Conservation (phyloP, 2,113 vertebrate genomes). For the Syngnathus scovelli region DNA sequence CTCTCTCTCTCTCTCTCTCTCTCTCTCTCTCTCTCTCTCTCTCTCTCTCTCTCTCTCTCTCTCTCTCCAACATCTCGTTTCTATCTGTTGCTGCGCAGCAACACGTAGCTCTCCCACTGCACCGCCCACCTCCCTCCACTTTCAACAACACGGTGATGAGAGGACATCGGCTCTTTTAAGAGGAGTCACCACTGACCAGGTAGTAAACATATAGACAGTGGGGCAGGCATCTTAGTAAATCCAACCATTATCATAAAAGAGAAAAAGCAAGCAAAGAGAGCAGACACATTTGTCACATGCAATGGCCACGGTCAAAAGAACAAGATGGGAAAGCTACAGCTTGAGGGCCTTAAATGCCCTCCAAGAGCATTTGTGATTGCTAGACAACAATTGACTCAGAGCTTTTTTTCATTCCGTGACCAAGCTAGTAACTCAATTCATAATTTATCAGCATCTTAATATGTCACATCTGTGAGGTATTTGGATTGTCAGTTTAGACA, state of each 20-base stretch:
- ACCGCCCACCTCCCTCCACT: conserved; percentile 39
- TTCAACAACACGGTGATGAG: conserved; percentile 37
- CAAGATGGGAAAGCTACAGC: not conserved
- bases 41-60: conserved; percentile 38
- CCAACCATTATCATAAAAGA: not conserved
- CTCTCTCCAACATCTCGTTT: conserved; percentile 10
- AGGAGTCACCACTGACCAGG: conserved; percentile 32
- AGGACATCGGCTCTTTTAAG: conserved; percentile 39
- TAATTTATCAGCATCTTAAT: not conserved
- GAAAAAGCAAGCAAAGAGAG: not conserved
- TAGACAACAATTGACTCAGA: not conserved
- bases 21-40: not conserved
- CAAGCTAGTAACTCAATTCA: not conserved
- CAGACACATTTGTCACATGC: not conserved
- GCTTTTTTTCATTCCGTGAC: not conserved
- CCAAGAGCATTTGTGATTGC: not conserved
- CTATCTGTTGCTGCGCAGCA: conserved; percentile 68
- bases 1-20: conserved; percentile 37
- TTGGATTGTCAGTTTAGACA: not conserved
- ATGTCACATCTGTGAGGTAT: not conserved
- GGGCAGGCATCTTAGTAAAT: not conserved
- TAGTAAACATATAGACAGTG: not conserved
- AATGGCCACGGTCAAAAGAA: not conserved
- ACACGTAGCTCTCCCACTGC: conserved; percentile 56
- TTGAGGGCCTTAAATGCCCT: not conserved